Evolutionary conservation across 2,797 vertebrate species (phyloP), one percentile per base, ranked within the genome.

Genomic region (Yasuhikotakia modesta): DNA sequence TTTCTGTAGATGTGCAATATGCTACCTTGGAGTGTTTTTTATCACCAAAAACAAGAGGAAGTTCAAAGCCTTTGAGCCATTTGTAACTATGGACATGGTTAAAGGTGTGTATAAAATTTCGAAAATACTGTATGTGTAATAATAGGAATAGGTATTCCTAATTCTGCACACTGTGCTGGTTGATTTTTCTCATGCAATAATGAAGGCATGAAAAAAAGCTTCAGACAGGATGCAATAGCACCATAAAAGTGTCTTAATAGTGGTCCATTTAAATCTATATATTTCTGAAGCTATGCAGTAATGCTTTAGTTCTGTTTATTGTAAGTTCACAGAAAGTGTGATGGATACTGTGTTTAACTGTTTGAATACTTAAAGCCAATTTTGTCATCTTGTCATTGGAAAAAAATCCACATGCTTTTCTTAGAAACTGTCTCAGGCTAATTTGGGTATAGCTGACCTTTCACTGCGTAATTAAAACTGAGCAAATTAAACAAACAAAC

Each of bases 11-110:
- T 94, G 94, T 85, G 90, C 92, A 21, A 71, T 93, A 6, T 97
- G 96, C 11, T 98, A 96, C 88, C 83, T 98, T 65, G 97, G 97
- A 0, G 95, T 98, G 24, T 96, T 96, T 86, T 87, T 98, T 78
- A 96, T 98, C 87, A 97, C 96, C 0, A 95, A 93, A 73, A 97
- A 91, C 58, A 95, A 92, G 87, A 98, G 92, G 88, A 96, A 89
- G 83, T 73, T 90, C 16, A 93, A 95, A 66, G 86, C 90, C 0
- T 99, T 99, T 79, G 97, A 99, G 87, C 97, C 97, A 0, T 99
- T 97, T 73, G 96, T 99, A 82, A 95, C 96, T 0, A 96, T 99
- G 95, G 95, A 98, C 79, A 94, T 97, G 88, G 88, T 93, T 87
- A 95, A 95, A 91, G 96, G 97, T 99, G 86, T 87, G 76, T 79